A percentile compares a stretch with the other conserved stretches of the same genome.
These are phyloP conservation scores for Syngnathus acus DNA, from an alignment of 2,797 vertebrate species.

Conservation along the genomic window DNA sequence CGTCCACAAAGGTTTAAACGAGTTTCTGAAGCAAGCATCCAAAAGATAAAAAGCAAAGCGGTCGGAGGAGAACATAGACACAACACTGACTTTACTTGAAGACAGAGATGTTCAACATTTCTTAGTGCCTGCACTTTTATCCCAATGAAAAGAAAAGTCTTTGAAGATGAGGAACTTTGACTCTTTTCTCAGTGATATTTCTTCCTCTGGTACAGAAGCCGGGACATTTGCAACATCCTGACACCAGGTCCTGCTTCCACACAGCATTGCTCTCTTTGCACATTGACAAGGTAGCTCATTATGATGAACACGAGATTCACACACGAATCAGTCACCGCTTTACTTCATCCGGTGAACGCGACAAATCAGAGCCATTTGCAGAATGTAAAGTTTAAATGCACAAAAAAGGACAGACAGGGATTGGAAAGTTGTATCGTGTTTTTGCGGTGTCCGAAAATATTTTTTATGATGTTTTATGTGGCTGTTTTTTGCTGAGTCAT, in stretches of 20 bases:
- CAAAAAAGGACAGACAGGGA: conserved; percentile 55
- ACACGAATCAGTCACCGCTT: conserved; percentile 36
- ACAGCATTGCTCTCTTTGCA: conserved; percentile 68
- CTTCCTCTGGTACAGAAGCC: conserved; percentile 41
- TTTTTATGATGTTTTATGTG: conserved; percentile 48
- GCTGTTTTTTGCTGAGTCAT: conserved; percentile 47
- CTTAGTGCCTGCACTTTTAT: conserved; percentile 74
- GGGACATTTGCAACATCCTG: conserved; percentile 29
- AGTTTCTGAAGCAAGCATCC: conserved; percentile 66
- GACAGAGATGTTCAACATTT: conserved; percentile 56
- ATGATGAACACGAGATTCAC: conserved; percentile 41
- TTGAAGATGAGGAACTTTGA: conserved; percentile 38
- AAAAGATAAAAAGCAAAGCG: conserved; percentile 29
- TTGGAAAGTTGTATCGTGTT: conserved; percentile 61
- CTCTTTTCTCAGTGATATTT: conserved; percentile 53
- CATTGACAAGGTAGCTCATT: conserved; percentile 65
- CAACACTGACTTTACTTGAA: conserved; percentile 62
- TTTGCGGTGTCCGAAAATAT: conserved; percentile 60
- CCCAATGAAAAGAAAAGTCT: conserved; percentile 40
- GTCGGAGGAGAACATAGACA: conserved; percentile 31
- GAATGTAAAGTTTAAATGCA: conserved; percentile 68
- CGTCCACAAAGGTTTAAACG: conserved; percentile 74
- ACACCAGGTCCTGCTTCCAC: conserved; percentile 57
- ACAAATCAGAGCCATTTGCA: conserved; percentile 50
- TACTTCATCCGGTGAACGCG: conserved; percentile 42